Base-by-base conservation (phyloP, 2,888 invertebrate genomes). In the Sthenelais limicola region DNA sequence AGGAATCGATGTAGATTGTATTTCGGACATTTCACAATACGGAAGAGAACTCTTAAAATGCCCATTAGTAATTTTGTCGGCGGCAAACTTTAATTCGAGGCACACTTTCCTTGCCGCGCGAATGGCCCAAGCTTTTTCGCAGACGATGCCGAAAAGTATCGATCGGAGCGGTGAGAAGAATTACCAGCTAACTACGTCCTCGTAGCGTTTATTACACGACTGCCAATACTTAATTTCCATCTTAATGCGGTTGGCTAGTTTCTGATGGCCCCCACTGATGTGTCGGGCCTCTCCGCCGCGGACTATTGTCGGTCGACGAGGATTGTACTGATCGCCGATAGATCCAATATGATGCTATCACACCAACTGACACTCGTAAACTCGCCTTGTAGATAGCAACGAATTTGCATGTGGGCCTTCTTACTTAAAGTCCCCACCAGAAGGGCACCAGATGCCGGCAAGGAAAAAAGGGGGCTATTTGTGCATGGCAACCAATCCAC, bases 151-250 rank as follows among this genome's bases (percentile, higher is more conserved):
- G n/a, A n/a, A 62, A 62, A 24, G 38, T 62, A 62, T 62, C 62
- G 62, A 62, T 62, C 43, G n/a, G 35, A 62, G 62, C n/a, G 26
- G 32, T 35, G 32, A 35, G 38, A 38, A 35, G 38, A 38, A 62
- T 62, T 32, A 21, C 38, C 62, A 15, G 38, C 62, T 38, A 62
- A 62, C 35, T 26, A n/a, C 38, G 24, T 35, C 30, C 33, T n/a
- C 26, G 24, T 26, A 26, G 62, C 62, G 62, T 38, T 62, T 62
- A 62, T 62, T 62, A 62, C 62, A 62, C 35, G 62, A 15, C 24
- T 5, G 62, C 62, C 62, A 62, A 62, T 62, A 62, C 62, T 62
- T 62, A 35, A 62, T 62, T 62, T 62, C 62, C 62, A 62, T 12
- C 38, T 38, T 38, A 62, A 62, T 26, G 38, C 62, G n/a, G 26